Evolutionary conservation across 2,113 vertebrate species (phyloP).

Genomic region (Neomonachus schauinslandi): DNA sequence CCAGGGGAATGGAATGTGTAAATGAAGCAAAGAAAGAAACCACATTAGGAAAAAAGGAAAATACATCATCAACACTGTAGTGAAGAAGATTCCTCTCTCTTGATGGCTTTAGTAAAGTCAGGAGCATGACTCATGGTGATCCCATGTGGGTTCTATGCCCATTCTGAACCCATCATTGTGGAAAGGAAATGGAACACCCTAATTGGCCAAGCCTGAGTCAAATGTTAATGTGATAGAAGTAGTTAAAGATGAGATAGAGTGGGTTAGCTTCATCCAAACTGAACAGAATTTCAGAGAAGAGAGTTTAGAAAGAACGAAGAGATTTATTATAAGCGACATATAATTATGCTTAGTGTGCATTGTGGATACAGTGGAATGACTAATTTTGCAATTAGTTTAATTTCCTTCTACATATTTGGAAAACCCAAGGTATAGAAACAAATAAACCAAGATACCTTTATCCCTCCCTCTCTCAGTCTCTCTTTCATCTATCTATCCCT

Average conservation of each 20-base stretch:
- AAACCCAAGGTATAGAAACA: not conserved
- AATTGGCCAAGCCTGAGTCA: not conserved
- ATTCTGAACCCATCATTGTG: not conserved
- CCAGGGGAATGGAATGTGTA: not conserved
- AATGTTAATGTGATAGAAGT: not conserved
- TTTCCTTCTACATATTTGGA: not conserved
- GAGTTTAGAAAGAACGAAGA: not conserved
- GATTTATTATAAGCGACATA: not conserved
- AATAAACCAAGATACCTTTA: not conserved
- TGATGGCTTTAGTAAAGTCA: not conserved
- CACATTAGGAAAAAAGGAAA: not conserved
- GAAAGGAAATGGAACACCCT: not conserved
- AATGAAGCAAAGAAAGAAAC: not conserved
- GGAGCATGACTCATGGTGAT: not conserved
- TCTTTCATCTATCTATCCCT: not conserved
- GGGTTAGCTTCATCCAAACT: not conserved
- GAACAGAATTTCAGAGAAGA: not conserved
- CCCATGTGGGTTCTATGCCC: not conserved
- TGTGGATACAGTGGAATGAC: not conserved
- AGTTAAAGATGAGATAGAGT: not conserved
- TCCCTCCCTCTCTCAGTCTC: not conserved
- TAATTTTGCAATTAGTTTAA: not conserved
- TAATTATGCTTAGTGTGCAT: not conserved
- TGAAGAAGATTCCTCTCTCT: not conserved
- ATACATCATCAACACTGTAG: not conserved